Evolutionary conservation across 2,797 vertebrate species (phyloP).

Genomic region (Hippocampus kuda): DNA sequence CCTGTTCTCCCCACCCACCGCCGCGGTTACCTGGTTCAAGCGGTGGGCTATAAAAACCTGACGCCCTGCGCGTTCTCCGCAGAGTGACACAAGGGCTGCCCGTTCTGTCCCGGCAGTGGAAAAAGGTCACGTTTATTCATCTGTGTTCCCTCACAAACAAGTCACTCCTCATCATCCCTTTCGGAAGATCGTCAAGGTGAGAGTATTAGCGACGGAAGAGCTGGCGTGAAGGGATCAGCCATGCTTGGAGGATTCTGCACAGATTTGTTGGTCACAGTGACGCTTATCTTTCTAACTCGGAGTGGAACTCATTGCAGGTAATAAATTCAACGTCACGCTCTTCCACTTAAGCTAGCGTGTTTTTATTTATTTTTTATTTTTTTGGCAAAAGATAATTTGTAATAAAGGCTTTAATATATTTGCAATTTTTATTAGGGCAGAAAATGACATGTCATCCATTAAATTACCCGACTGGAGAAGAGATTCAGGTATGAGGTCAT

Average conservation of each 20-base stretch:
- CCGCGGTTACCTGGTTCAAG: conserved; percentile 31
- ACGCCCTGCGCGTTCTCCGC: conserved; percentile 1
- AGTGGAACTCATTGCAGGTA: conserved; percentile 46
- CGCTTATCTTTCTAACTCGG: conserved; percentile 44
- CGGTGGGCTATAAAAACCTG: conserved; percentile 29
- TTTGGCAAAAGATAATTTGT: neutral
- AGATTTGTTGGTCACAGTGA: conserved; percentile 37
- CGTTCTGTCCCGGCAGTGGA: conserved; percentile 3
- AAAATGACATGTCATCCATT: conserved; percentile 36
- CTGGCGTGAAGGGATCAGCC: conserved; percentile 34
- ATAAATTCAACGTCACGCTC: conserved; percentile 10
- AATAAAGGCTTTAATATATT: neutral
- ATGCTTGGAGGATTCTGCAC: conserved; percentile 42
- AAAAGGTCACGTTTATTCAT: conserved; percentile 6
- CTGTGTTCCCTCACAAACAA: conserved; percentile 9
- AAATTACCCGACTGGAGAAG: conserved; percentile 54
- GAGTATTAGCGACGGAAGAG: conserved; percentile 33
- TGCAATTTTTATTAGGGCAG: conserved; percentile 45
- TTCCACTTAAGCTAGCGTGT: neutral
- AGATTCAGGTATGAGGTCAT: conserved; percentile 53
- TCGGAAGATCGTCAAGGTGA: conserved; percentile 31
- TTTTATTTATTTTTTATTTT: neutral
- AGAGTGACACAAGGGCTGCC: conserved; percentile 4
- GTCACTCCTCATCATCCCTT: conserved; percentile 27
- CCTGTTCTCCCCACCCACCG: conserved; percentile 37